Conservation (phyloP, 2,113 vertebrate genomes). For the Periophthalmus modestus region DNA sequence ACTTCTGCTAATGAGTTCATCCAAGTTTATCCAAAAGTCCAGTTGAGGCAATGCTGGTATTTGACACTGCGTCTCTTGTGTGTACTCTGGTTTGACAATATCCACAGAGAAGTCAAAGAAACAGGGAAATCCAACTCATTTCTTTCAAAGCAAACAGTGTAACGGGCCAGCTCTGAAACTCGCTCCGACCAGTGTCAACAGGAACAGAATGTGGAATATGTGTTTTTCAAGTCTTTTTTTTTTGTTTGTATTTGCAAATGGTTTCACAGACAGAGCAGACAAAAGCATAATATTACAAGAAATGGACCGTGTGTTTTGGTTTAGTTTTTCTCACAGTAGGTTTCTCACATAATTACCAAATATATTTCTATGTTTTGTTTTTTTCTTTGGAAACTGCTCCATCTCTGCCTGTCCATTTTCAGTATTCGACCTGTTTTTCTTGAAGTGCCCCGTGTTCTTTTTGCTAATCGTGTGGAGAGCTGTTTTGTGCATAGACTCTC, state of each 20-base stretch:
- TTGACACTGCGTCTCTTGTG: slow-evolving; percentile 2
- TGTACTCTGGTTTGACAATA: not conserved
- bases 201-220: not conserved
- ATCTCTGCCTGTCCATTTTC: not conserved
- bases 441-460: slow-evolving; percentile 1
- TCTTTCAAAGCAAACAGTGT: not conserved
- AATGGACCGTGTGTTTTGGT: not conserved
- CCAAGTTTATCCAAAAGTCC: not conserved
- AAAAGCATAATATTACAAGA: not conserved
- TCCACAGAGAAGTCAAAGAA: not conserved
- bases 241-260: not conserved
- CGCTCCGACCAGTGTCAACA: not conserved
- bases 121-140: not conserved
- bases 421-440: not conserved
- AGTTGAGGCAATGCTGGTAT: not conserved
- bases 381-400: not conserved
- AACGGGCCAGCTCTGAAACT: not conserved
- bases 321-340: not conserved
- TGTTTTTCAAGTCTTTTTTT: not conserved
- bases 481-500: slow-evolving; percentile 3
- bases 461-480: not conserved
- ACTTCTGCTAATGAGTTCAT: not conserved
- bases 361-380: not conserved
- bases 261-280: not conserved
- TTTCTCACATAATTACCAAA: not conserved